Base-by-base conservation (phyloP, 2,888 invertebrate species). In the Meiosimyza platycephala region DNA sequence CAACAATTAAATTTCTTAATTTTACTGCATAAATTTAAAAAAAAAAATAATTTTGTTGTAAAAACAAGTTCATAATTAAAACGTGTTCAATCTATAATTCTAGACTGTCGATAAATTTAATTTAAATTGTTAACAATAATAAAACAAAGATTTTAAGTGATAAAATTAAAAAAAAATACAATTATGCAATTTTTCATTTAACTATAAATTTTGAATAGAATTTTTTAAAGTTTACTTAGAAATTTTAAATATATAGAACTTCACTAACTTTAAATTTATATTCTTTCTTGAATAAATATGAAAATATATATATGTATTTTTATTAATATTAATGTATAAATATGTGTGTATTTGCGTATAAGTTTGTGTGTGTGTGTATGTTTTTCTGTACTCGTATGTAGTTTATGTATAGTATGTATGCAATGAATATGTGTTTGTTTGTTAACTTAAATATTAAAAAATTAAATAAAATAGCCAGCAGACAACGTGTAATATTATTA, bases 381-480 rank as follows among this genome's bases (percentile, higher is more conserved):
- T 60, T 7, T 69, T 47, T 71, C 69, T 72, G 51, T 69, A 52
- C 76, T 69, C 73, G 73, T 73, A 60, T 75, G 64, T 72, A 60
- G 33, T 59, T 47, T 52, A 50, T 71, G 63, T 69, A 48, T 65
- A n/a, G n/a, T n/a, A 47, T 71, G 54, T 66, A 62, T 73, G 60
- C 66, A 66, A 68, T 69, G 68, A 28, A 62, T 74, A 60, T 74
- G 73, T 74, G 55, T 50, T 6, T 40, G 18, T 57, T 74, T 65
- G 62, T 55, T 73, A 72, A 64, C 74, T 77, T 76, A 75, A 69
- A 76, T 71, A 71, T 60, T 74, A 69, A 67, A 7, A 69, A 69
- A 69, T 59, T 3, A 28, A 16, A 59, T 22, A 69, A 59, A 18
- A n/a, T 69, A 69, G n/a, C n/a, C 51, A 50, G 15, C 18, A 18